phyloP scores from a whole-genome alignment of 2,797 vertebrate species.

The Fistularia tabacaria region DNA sequence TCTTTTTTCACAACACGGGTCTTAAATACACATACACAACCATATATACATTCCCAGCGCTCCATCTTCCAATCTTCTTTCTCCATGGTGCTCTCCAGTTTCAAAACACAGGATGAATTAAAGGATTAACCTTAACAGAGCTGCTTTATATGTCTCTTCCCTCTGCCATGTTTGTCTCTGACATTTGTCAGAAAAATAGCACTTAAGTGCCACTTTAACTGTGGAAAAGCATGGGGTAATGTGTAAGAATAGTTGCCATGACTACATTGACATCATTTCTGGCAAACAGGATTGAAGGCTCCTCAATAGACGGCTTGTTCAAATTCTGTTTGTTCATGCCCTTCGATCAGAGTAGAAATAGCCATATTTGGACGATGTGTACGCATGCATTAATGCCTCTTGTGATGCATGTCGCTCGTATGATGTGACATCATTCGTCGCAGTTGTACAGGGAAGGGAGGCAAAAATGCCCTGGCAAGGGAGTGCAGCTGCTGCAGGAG shows the following conservation, averaged over 20 bases:
- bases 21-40: no score
- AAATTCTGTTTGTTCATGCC: conserved; percentile 19
- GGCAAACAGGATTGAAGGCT: conserved; percentile 76
- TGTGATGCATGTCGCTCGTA: conserved; percentile 23
- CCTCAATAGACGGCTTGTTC: conserved; percentile 74
- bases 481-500: conserved; percentile 1
- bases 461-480: conserved; percentile 43
- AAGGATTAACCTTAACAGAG: conserved; percentile 15
- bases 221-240: conserved; percentile 72
- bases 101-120: conserved; percentile 15
- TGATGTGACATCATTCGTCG: conserved; percentile 38
- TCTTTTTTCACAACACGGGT: no score
- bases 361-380: conserved; percentile 10
- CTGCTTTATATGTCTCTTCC: conserved; percentile 2
- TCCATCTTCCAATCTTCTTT: conserved; percentile 3
- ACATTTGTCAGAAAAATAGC: conserved; percentile 68
- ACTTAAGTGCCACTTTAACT: conserved; percentile 77
- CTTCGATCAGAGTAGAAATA: conserved; percentile 17
- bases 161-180: conserved; percentile 35
- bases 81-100: conserved; percentile 33
- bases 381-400: conserved; percentile 11
- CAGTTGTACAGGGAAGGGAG: conserved; percentile 4
- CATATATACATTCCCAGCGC: no score
- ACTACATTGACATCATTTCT: conserved; percentile 85
- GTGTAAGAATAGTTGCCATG: conserved; percentile 89